These are phyloP conservation scores for Phoronis australis DNA, from an alignment of 2,888 invertebrate species.

Conservation along the genomic window DNA sequence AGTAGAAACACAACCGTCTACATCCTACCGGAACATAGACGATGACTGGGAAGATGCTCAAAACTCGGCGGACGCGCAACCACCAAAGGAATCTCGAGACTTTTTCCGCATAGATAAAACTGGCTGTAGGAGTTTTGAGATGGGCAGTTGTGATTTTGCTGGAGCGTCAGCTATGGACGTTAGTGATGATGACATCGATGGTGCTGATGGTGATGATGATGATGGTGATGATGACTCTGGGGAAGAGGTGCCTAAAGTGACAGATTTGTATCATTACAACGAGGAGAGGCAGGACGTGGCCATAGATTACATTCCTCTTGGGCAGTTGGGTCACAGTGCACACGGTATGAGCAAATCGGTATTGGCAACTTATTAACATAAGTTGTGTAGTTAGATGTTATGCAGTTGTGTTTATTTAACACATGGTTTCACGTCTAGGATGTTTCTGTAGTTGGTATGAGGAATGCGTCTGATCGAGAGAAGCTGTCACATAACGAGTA, in stretches of 20 bases:
- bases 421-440: neutral
- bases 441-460: neutral
- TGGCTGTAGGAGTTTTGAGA: too few relatives aligned
- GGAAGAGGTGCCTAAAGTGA: neutral
- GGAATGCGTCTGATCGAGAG: too few relatives aligned
- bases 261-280: neutral
- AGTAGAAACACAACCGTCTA: constrained; percentile 7
- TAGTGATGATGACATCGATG: neutral
- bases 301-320: neutral
- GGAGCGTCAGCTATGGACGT: neutral
- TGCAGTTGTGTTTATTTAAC: neutral
- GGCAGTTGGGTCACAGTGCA: too few relatives aligned
- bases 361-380: too few relatives aligned
- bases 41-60: neutral
- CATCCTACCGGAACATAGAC: constrained; percentile 7
- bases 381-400: neutral
- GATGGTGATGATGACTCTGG: neutral
- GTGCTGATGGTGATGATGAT: neutral
- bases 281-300: neutral
- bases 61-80: too few relatives aligned
- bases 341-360: too few relatives aligned
- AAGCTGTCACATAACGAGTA: too few relatives aligned
- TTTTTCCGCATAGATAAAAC: too few relatives aligned
- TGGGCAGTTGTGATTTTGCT: too few relatives aligned
- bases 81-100: too few relatives aligned